Base-by-base conservation (phyloP, 92 coral and sea anemone species). In the Epizoanthus ramosus region DNA sequence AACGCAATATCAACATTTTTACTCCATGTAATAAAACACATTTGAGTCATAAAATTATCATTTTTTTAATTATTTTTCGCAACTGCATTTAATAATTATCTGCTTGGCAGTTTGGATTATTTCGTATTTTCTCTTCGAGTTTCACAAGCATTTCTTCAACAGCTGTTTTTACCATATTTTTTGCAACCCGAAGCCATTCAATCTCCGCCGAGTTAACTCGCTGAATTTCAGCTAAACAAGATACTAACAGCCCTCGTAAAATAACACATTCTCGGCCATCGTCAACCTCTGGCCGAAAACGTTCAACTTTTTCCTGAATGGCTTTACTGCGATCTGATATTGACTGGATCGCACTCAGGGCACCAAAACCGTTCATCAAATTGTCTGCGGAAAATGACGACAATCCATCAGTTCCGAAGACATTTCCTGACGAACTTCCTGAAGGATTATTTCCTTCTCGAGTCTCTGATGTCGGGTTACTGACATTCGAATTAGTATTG, bases 171-270 rank as follows among this genome's bases (percentile, higher is more conserved):
- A 94, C 94, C 86, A 93, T 91, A 13, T 73, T 71, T 57, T 87
- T 92, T 14, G 98, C 92, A 18, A 80, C 87, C 28, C 86, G 91
- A 37, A 93, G 76, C 98, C 98, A 93, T 21, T 84, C 81, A 15
- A 87, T 83, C 0, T 87, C 91, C 23, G 66, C 75, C 2, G 94
- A 63, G 54, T 89, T 75, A 13, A 93, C 74, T 21, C 98, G 82
- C 23, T 85, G 81, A 14, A 93, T 54, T 71, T 93, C 94, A 15
- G 93, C 91, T 45, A 80, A 50, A 31, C 89, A 89, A 21, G 95
- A 66, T 9, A 89, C 88, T 10, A 93, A 68, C 80, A 93, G 73
- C 2, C 88, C 95, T 54, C 90, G 39, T 71, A 93, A 60, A 8
- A 86, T 73, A 18, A 86, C 71, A 39, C 85, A 93, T 31, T 93